Base-by-base conservation (phyloP, 1,140 invertebrate species). In the Diachasma alloeum region DNA sequence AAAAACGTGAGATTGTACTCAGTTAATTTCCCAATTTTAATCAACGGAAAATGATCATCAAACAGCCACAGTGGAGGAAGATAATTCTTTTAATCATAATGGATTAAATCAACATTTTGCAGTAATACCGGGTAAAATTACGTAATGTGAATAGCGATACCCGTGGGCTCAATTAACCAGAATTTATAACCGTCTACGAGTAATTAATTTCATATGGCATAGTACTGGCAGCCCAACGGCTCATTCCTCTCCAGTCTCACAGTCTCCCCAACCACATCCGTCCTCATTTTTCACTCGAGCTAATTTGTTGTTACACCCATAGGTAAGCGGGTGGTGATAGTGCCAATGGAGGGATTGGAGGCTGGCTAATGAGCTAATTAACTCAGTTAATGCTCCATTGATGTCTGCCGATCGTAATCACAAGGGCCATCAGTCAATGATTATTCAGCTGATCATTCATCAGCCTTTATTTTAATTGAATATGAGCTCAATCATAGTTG, bases 351-450 rank as follows among this genome's bases (percentile, higher is more conserved):
- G 24, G 24, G 19, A 59, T 63, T 63, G 59, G 6, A n/a, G 44
- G 22, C 42, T 31, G 10, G 39, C 69, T 72, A 72, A 72, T 72
- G 69, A 72, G 69, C 17, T 46, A 48, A 72, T 72, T 72, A 72
- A 46, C 69, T 48, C 39, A 39, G 42, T 53, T 48, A 72, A 72
- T 31, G n/a, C 19, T 63, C 69, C 11, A 72, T 72, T 48, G 69
- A 72, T 48, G 22, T 72, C 9, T 48, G 17, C 67, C 17, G 15
- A 72, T 72, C 9, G 44, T 24, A 37, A 69, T 44, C 1, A 22
- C 42, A 11, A 22, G 17, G 6, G 48, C 19, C n/a, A 56, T 56
- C 19, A 56, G 0, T 63, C 59, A 24, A 26, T 19, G n/a, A 22
- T 59, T 59, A 59, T 59, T 59, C n/a, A 31, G 1, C 17, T 19